Percentiles rank a stretch among this genome's conserved stretches.
Evolutionary conservation across 2,888 invertebrate species (phyloP).

Genomic region (Pachydiplax longipennis): DNA sequence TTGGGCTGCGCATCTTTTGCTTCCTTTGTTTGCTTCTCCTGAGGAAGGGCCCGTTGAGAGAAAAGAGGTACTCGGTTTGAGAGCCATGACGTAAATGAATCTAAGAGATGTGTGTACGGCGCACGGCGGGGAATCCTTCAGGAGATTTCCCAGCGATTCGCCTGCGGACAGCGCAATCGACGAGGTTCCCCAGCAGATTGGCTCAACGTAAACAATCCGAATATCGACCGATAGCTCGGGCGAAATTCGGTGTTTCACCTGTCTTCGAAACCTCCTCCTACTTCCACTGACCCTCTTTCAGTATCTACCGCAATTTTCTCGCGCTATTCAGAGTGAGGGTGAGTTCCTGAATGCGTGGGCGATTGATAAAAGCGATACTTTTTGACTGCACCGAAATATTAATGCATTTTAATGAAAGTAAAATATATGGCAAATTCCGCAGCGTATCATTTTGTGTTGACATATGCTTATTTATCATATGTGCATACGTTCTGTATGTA

Average conservation of each 20-base stretch:
- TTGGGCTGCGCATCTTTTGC: neutral
- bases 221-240: neutral
- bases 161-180: neutral
- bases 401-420: too few species aligned
- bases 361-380: too few species aligned
- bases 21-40: constrained; percentile 16
- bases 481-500: too few species aligned
- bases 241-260: neutral
- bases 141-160: neutral
- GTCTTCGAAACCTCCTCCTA: too few species aligned
- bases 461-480: too few species aligned
- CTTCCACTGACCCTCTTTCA: too few species aligned
- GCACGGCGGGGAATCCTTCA: neutral
- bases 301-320: too few species aligned
- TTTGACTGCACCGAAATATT: too few species aligned
- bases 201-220: neutral
- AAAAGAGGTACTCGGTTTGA: neutral
- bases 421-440: too few species aligned
- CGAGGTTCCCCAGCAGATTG: neutral
- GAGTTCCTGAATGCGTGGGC: too few species aligned
- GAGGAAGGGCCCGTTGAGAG: constrained; percentile 6
- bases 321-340: too few species aligned
- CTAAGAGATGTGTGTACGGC: neutral
- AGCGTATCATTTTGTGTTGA: too few species aligned
- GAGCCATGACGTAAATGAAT: neutral